Conservation (phyloP, 64 coral and sea anemone genomes). For the Pocillopora damicornis region DNA sequence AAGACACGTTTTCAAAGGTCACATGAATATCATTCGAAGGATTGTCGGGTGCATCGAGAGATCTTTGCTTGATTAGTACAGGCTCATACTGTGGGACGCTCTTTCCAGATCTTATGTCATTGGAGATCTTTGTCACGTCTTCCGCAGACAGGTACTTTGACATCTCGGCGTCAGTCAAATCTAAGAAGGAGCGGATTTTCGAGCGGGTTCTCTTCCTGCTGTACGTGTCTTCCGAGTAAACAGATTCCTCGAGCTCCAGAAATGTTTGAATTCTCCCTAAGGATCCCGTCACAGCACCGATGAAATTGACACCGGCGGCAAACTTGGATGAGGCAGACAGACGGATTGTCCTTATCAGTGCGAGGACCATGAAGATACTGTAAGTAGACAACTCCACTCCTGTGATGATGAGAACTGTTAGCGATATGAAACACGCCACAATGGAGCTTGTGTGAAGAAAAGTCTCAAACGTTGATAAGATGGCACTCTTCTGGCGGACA, state of each 20-base stretch:
- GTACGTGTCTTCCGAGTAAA: conserved; percentile 51
- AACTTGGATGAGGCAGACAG: conserved; percentile 72
- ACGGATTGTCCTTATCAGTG: conserved; percentile 70
- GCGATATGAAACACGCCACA: conserved; percentile 78
- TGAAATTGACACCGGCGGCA: conserved; percentile 71
- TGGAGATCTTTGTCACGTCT: conserved; percentile 66
- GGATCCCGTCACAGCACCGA: conserved; percentile 47
- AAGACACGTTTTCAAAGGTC: conserved; percentile 69
- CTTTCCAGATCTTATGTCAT: conserved; percentile 58
- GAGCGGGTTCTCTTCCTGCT: conserved; percentile 58
- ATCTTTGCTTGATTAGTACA: conserved; percentile 15
- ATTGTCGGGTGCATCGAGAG: conserved; percentile 42
- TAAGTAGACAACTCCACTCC: conserved; percentile 58
- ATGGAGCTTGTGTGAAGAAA: conserved; percentile 76
- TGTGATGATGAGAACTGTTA: conserved; percentile 70
- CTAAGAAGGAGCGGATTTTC: conserved; percentile 72
- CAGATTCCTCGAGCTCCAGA: conserved; percentile 63
- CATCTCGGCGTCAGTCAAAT: conserved; percentile 71
- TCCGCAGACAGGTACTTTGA: conserved; percentile 59
- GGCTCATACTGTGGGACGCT: conserved; percentile 41
- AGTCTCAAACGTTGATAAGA: conserved; percentile 72
- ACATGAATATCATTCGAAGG: conserved; percentile 41
- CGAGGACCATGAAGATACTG: conserved; percentile 79
- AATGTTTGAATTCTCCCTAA: conserved; percentile 65
- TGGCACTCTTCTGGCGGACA: conserved; percentile 72